phyloP scores from a whole-genome alignment of 2,113 vertebrate genomes.

The Pelusios castaneus region DNA sequence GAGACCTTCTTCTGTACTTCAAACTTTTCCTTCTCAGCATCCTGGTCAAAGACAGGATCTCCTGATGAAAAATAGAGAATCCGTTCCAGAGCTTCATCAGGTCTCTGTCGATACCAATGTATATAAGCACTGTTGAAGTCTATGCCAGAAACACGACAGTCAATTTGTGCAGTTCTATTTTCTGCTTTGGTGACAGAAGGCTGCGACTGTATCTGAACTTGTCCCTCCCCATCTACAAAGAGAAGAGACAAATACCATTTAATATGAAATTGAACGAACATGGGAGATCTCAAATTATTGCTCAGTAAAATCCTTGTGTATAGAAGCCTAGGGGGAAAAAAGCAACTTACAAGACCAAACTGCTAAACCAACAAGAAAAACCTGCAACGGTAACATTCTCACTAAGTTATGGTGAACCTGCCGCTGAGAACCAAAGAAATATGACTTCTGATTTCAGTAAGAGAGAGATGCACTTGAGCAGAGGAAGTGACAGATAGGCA shows the following conservation, averaged over 20 bases:
- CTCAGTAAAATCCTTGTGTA: too few relatives aligned
- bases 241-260: not conserved
- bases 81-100: not conserved
- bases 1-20: rapidly evolving
- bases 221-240: not conserved
- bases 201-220: not conserved
- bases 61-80: not conserved
- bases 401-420: rapidly evolving
- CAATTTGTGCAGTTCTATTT: not conserved
- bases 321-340: not conserved
- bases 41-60: not conserved
- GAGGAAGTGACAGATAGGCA: not conserved
- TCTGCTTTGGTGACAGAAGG: not conserved
- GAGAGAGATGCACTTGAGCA: not conserved
- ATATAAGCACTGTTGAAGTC: not conserved
- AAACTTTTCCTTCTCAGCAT: not conserved
- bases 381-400: not conserved
- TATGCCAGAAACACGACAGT: not conserved
- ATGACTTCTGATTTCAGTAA: rapidly evolving
- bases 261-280: not conserved
- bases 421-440: not conserved
- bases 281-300: not conserved
- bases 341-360: not conserved
- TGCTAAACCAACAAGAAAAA: not conserved
- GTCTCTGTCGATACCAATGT: not conserved